Evolutionary conservation across 2,113 vertebrate genomes (phyloP).

Genomic region (Nesospiza acunhae): DNA sequence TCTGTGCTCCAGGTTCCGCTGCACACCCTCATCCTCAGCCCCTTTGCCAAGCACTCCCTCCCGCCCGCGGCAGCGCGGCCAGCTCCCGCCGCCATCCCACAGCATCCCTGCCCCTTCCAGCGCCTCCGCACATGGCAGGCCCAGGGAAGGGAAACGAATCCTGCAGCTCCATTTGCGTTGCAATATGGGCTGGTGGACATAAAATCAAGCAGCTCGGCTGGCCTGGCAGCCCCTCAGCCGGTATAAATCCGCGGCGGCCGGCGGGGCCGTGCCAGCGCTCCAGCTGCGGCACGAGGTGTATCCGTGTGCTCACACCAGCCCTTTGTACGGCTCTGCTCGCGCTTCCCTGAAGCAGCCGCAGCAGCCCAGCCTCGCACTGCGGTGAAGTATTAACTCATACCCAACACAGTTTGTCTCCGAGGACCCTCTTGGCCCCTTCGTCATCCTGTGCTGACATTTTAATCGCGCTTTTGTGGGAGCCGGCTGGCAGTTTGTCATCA

Average conservation of each 20-base stretch:
- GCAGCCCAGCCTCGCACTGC: constrained; percentile 70
- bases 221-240: background rate
- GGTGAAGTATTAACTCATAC: constrained; percentile 86
- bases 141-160: background rate
- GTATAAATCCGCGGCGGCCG: background rate
- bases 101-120: background rate
- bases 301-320: constrained; percentile 18
- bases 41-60: background rate
- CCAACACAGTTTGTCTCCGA: constrained; percentile 83
- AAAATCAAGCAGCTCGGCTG: background rate
- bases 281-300: background rate
- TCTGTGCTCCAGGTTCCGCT: background rate
- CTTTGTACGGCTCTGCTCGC: constrained; percentile 18
- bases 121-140: background rate
- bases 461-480: constrained; percentile 86
- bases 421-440: constrained; percentile 84
- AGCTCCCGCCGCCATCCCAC: background rate
- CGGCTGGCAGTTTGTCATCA: constrained; percentile 89
- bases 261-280: background rate
- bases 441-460: constrained; percentile 88
- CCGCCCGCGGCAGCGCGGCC: background rate
- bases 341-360: constrained; percentile 39
- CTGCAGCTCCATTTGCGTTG: background rate
- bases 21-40: no score
- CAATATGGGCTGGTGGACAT: background rate